Base-by-base conservation (phyloP, 2,113 vertebrate genomes). In the Hippocampus mohnikei region DNA sequence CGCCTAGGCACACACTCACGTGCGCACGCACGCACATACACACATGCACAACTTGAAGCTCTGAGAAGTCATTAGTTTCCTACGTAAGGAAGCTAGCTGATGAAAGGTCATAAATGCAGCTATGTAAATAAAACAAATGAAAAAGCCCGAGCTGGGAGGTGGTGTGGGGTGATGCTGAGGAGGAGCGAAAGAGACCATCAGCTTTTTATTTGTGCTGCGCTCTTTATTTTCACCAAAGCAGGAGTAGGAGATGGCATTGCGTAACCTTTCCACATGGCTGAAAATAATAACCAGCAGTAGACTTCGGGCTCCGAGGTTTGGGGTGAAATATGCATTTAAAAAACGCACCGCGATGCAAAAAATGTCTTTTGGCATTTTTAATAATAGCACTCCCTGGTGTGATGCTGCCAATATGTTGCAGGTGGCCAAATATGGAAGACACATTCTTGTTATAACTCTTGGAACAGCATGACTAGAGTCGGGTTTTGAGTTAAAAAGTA, bases 101-200 rank as follows among this genome's bases (percentile, higher is more conserved):
- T 91, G 87, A 91, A 91, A 91, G 84, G 88, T 90, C 86, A 87
- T 89, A 87, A 91, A 91, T 85, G 74, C 64, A 37, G 83, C 86
- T 87, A 88, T 90, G 87, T 88, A 91, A 91, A 91, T 88, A 91
- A 88, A 92, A 89, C 86, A 91, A 91, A 90, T 90, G 87, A 89
- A 89, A 37, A 89, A 85, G 79, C 75, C 82, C 79, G 82, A 69
- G 74, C 81, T 84, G 81, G 79, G 84, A 85, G 89, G 76, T 82
- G 85, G 84, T 85, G 84, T 76, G 85, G 84, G 89, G 76, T 81
- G 85, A 85, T 85, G 84, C 77, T 77, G 82, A 75, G 76, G 66
- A 33, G 66, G 61, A 72, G 69, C 72, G 72, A 74, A 81, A 68
- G 79, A 74, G 83, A 75, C 84, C 84, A 80, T 85, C 61, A 71